Conservation (phyloP, 2,113 vertebrate genomes). For the Rissa tridactyla region DNA sequence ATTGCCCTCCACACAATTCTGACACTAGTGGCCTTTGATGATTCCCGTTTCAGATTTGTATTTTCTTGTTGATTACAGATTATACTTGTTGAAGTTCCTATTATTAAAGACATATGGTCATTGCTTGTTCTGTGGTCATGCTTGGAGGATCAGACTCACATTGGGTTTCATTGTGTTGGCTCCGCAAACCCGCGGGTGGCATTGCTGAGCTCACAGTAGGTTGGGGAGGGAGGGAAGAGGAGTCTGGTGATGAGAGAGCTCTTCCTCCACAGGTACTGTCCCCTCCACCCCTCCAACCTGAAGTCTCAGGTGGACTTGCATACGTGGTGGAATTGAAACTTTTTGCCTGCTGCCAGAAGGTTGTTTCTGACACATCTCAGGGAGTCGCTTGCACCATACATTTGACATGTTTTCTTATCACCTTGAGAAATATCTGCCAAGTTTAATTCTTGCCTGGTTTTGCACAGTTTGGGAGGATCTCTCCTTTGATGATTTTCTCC, state of each 20-base stretch:
- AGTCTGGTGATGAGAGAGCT: not conserved
- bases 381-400: rapidly evolving
- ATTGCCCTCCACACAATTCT: not conserved
- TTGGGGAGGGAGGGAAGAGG: not conserved
- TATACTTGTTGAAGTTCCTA: not conserved
- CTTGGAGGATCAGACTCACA: not conserved
- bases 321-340: not conserved
- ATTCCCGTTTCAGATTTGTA: not conserved
- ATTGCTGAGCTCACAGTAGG: not conserved
- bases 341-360: not conserved
- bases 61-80: not conserved
- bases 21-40: rapidly evolving
- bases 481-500: not conserved
- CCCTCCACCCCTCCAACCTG: not conserved
- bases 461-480: not conserved
- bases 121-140: not conserved
- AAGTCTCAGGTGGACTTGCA: not conserved
- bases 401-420: not conserved
- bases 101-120: not conserved
- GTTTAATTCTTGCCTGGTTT: not conserved
- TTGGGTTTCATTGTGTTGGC: not conserved
- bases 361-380: not conserved
- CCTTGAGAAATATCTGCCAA: not conserved
- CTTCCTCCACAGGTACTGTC: not conserved
- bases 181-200: rapidly evolving